Percentiles rank a stretch among this genome's conserved stretches.
Conservation (phyloP, 2,888 invertebrate species). For the Drosophila engyochracea region DNA sequence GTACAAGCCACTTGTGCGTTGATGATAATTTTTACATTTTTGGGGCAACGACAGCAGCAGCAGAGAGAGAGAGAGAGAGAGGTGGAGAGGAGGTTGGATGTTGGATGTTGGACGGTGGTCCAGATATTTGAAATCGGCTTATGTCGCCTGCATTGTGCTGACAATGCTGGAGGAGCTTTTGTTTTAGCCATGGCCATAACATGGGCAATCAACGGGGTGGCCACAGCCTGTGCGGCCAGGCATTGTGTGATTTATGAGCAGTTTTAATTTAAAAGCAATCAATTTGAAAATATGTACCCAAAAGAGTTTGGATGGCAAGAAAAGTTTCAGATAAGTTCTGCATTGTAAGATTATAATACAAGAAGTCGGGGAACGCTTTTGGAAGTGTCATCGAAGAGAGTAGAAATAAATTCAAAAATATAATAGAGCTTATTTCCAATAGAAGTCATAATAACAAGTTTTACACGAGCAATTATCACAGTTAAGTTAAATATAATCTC, state of each 20-base stretch:
- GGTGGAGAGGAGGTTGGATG: conserved; percentile 1
- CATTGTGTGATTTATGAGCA: conserved; percentile 66
- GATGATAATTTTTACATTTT: conserved; percentile 77
- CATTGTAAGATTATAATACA: conserved; percentile 14
- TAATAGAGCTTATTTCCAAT: neutral
- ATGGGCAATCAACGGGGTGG: neutral
- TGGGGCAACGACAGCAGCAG: conserved; percentile 29
- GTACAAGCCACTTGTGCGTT: conserved; percentile 81
- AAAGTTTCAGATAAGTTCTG: conserved; percentile 40
- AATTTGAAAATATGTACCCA: conserved; percentile 59
- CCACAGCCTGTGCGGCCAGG: conserved; percentile 53
- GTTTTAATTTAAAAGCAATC: conserved; percentile 78
- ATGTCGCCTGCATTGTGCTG: conserved; percentile 83
- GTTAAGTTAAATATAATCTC: neutral
- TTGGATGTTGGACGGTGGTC: conserved; percentile 26
- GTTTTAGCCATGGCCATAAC: conserved; percentile 53
- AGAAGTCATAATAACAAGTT: neutral
- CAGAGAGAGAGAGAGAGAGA: neutral
- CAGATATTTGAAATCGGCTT: conserved; percentile 84
- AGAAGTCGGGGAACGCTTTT: neutral
- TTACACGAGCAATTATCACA: neutral
- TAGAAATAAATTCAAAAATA: neutral
- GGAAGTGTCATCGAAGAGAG: neutral
- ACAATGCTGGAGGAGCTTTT: conserved; percentile 76
- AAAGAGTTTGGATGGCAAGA: conserved; percentile 53